Evolutionary conservation across 2,113 vertebrate species (phyloP).

Genomic region (Arvicanthis niloticus): DNA sequence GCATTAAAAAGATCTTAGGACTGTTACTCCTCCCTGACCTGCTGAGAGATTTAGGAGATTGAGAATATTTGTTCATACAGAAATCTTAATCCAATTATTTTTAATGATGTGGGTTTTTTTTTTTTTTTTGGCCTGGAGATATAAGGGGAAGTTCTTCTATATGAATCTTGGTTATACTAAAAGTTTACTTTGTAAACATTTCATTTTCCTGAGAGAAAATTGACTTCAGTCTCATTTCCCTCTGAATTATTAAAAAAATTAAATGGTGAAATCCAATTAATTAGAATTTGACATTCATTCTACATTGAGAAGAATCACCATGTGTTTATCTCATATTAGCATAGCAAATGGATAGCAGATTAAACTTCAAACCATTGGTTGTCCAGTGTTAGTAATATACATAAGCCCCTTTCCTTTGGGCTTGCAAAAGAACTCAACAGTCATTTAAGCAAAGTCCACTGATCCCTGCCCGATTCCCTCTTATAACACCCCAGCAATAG

Average conservation of each 20-base stretch:
- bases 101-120: constrained; percentile 54
- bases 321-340: neutral
- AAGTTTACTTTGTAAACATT: constrained; percentile 34
- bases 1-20: neutral
- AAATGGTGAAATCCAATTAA: constrained; percentile 20
- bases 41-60: neutral
- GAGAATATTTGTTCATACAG: constrained; percentile 39
- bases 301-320: neutral
- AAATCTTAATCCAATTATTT: constrained; percentile 58
- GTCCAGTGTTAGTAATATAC: neutral
- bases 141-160: neutral
- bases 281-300: constrained; percentile 45
- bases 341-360: neutral
- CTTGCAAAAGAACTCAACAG: constrained; percentile 2
- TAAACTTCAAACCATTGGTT: constrained; percentile 22
- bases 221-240: constrained; percentile 37
- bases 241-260: constrained; percentile 55
- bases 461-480: neutral
- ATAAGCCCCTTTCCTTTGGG: constrained; percentile 24
- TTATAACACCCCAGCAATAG: neutral
- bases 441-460: neutral
- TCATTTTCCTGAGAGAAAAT: neutral
- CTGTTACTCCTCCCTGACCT: neutral
- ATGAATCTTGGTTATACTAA: constrained; percentile 33
- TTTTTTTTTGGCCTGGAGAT: constrained; percentile 51